These are phyloP conservation scores for Amphiprion percula DNA, from an alignment of 2,113 vertebrate genomes.

Conservation along the genomic window DNA sequence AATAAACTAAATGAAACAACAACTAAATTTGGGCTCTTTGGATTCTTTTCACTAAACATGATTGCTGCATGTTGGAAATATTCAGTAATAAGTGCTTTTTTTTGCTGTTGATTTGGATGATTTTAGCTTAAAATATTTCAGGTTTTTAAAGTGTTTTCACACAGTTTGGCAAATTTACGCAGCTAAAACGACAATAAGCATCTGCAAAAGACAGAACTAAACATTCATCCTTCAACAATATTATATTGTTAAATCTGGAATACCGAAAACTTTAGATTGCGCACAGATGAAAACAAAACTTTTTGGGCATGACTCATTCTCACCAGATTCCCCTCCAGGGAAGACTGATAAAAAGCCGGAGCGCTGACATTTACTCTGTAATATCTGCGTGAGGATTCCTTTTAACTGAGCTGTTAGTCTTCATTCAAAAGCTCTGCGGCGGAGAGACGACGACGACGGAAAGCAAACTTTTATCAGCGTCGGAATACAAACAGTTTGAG, in stretches of 20 bases:
- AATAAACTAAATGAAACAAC: too few species aligned
- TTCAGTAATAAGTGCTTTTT: too few species aligned
- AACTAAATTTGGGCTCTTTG: too few species aligned
- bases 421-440: conserved; percentile 6
- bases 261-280: conserved; percentile 25
- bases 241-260: not conserved
- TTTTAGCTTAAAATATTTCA: not conserved
- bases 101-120: too few species aligned
- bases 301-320: conserved; percentile 30
- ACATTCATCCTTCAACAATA: not conserved
- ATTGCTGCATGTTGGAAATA: too few species aligned
- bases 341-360: conserved; percentile 44
- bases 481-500: conserved; percentile 67
- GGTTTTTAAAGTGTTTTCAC: conserved; percentile 19
- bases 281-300: conserved; percentile 38
- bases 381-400: conserved; percentile 33
- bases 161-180: not conserved
- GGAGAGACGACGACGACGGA: conserved; percentile 4
- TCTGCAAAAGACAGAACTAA: conserved; percentile 6
- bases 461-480: conserved; percentile 72
- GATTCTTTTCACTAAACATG: too few species aligned
- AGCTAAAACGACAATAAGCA: conserved; percentile 20
- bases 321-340: conserved; percentile 18
- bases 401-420: conserved; percentile 35
- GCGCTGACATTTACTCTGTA: conserved; percentile 33